Evolutionary conservation across 2,113 vertebrate genomes (phyloP).

Genomic region (Hippolais icterina): DNA sequence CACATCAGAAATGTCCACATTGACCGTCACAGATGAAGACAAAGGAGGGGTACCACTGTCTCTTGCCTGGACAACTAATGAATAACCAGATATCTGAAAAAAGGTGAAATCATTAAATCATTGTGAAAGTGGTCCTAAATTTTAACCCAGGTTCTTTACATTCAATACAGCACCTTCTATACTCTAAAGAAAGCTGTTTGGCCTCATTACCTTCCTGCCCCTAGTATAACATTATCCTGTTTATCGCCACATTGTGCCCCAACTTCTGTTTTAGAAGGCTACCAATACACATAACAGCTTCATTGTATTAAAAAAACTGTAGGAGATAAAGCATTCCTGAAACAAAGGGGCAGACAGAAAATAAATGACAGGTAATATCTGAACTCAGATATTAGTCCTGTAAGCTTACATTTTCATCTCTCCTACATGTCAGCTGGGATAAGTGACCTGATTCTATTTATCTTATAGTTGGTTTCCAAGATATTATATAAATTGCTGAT

Average conservation of each 20-base stretch:
- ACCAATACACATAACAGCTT: conserved; percentile 3
- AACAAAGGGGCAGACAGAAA: conserved; percentile 14
- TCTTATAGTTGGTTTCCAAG: not conserved
- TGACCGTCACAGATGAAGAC: conserved; percentile 89
- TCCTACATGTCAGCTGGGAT: not conserved
- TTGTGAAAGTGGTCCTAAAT: not conserved
- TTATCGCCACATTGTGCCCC: not conserved
- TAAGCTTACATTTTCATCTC: not conserved
- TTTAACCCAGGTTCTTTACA: not conserved
- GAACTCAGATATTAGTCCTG: not conserved
- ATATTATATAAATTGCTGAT: not conserved
- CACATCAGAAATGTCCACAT: conserved; percentile 92
- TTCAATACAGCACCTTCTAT: not conserved
- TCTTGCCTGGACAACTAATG: conserved; percentile 84
- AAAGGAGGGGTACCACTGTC: conserved; percentile 86
- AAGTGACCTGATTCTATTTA: not conserved
- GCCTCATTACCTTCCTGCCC: not conserved
- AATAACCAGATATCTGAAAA: conserved; percentile 87
- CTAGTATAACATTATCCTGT: not conserved
- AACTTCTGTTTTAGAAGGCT: not conserved
- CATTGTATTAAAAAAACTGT: not conserved
- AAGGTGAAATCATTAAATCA: conserved; percentile 10
- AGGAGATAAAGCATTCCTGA: not conserved
- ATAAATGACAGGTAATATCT: not conserved
- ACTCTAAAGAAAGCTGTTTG: conserved; percentile 2